Percentiles rank a stretch among this genome's conserved stretches.
These are phyloP conservation scores for Chorisops tibialis DNA, from an alignment of 2,888 invertebrate genomes.

Conservation along the genomic window DNA sequence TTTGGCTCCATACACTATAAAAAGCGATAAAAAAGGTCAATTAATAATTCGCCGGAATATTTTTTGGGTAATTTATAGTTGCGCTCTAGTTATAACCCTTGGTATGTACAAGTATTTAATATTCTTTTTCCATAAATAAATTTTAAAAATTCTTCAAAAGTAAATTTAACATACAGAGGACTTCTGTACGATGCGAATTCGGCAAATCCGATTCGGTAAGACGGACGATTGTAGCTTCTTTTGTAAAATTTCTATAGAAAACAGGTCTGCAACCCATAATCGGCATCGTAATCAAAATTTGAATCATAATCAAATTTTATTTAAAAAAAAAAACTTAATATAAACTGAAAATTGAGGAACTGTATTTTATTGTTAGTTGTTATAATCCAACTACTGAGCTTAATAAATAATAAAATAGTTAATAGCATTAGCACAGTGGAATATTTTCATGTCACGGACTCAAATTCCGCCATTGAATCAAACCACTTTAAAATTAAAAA, in stretches of 20 bases:
- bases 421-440: no score
- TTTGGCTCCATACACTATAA: conserved; percentile 46
- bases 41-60: conserved; percentile 44
- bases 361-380: no score
- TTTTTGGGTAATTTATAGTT: conserved; percentile 44
- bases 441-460: no score
- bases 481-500: no score
- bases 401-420: no score
- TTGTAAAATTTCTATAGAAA: neutral
- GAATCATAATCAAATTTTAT: no score
- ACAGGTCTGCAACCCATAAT: no score
- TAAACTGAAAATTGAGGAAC: no score
- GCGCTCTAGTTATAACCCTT: conserved; percentile 41
- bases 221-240: neutral
- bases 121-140: neutral
- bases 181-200: conserved; percentile 49
- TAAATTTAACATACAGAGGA: conserved; percentile 48
- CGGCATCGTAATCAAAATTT: no score
- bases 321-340: no score
- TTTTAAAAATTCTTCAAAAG: conserved; percentile 34
- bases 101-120: conserved; percentile 38
- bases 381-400: no score
- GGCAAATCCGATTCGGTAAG: conserved; percentile 47
- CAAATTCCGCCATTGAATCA: no score
- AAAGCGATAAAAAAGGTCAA: conserved; percentile 42